Evolutionary conservation across 2,113 vertebrate genomes (phyloP).

Genomic region (Callipepla squamata): DNA sequence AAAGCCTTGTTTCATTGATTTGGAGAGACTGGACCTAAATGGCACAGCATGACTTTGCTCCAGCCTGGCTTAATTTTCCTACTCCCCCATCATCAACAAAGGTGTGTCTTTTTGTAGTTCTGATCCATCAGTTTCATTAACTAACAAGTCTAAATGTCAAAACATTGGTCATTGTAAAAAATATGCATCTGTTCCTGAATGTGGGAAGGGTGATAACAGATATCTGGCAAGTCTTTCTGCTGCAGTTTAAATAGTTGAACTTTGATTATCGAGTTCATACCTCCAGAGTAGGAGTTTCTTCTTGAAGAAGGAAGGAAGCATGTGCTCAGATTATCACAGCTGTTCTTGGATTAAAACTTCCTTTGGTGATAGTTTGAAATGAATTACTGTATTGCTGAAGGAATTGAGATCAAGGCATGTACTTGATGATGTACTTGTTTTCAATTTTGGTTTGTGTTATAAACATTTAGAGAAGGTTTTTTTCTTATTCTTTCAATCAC

Average conservation of each 20-base stretch:
- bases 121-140: background rate
- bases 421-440: background rate
- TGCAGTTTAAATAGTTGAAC: background rate
- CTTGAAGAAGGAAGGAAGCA: background rate
- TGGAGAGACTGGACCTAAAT: constrained; percentile 83
- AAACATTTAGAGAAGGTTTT: background rate
- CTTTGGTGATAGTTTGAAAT: background rate
- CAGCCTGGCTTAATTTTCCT: constrained; percentile 89
- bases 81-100: constrained; percentile 82
- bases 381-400: background rate
- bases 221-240: background rate
- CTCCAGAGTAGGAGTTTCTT: background rate
- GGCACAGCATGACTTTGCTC: constrained; percentile 90
- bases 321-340: background rate
- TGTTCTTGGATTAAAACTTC: background rate
- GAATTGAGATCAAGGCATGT: background rate
- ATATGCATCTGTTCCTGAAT: background rate
- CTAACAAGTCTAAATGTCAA: background rate
- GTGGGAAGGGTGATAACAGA: background rate
- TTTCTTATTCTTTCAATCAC: background rate
- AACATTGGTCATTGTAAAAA: background rate
- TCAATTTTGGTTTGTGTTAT: background rate
- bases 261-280: background rate
- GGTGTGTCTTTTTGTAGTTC: constrained; percentile 65
- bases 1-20: constrained; percentile 79